Evolutionary conservation across 2,888 invertebrate genomes (phyloP).

Genomic region (Gortyna flavago): DNA sequence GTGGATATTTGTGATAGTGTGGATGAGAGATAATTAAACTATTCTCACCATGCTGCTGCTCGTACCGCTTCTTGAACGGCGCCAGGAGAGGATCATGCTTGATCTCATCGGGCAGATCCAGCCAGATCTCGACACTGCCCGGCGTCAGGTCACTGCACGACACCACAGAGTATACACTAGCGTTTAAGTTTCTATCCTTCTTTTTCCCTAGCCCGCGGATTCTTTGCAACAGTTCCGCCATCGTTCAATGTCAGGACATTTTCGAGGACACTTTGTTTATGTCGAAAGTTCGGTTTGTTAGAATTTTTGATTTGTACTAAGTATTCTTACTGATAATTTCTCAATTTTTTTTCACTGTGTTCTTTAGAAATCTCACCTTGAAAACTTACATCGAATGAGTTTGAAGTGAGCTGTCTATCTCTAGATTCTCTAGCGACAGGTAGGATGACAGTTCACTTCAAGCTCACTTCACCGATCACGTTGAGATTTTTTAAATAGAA

Average conservation of each 20-base stretch:
- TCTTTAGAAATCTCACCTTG: neutral
- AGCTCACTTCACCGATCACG: neutral
- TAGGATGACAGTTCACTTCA: too few species aligned
- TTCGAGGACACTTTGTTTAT: slow-evolving; percentile 9
- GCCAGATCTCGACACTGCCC: slow-evolving; percentile 91
- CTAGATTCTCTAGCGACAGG: neutral
- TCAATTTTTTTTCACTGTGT: neutral
- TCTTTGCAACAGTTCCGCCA: slow-evolving; percentile 72
- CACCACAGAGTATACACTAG: slow-evolving; percentile 85
- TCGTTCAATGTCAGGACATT: slow-evolving; percentile 64
- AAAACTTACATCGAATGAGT: neutral
- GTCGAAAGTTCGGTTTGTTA: neutral
- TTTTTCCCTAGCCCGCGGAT: slow-evolving; percentile 59
- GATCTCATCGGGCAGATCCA: slow-evolving; percentile 91
- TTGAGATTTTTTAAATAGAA: too few species aligned
- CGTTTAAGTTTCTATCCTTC: slow-evolving; percentile 57
- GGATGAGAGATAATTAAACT: neutral
- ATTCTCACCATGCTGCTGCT: slow-evolving; percentile 85
- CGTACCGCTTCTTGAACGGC: slow-evolving; percentile 90
- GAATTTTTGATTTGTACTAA: neutral
- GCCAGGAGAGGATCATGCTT: slow-evolving; percentile 92
- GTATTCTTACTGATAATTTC: too few species aligned
- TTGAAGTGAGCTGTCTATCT: neutral
- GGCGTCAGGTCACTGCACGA: slow-evolving; percentile 91
- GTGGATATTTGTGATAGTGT: neutral